phyloP scores from a whole-genome alignment of 2,888 invertebrate species.

The Synanthedon formicaeformis region DNA sequence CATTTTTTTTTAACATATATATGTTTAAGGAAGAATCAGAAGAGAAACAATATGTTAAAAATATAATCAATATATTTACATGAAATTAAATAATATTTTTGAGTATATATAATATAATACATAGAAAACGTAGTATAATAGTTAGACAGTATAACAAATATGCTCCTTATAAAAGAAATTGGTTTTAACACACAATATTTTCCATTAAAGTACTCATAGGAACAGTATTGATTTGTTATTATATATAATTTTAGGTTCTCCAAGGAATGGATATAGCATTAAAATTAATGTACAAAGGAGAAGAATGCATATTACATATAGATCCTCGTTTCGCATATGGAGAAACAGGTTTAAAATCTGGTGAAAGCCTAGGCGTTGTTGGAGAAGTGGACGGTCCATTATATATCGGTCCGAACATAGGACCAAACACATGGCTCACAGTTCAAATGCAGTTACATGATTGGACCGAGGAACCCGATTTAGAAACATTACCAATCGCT shows the following conservation, averaged over 20 bases:
- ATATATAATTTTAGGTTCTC: conserved; percentile 47
- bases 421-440: conserved; percentile 73
- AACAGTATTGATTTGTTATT: no score
- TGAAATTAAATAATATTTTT: no score
- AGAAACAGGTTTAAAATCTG: conserved; percentile 73
- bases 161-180: no score
- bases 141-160: no score
- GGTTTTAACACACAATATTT: no score
- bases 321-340: conserved; percentile 88
- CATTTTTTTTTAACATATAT: no score
- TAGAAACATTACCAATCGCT: conserved; percentile 74
- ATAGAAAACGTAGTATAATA: no score
- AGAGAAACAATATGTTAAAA: no score
- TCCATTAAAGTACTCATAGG: no score
- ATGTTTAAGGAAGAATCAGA: no score
- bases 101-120: no score
- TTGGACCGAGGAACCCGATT: conserved; percentile 75
- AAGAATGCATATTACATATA: conserved; percentile 79
- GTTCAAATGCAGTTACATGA: conserved; percentile 81
- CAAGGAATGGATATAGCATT: conserved; percentile 89
- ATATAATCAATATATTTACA: no score
- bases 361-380: conserved; percentile 49
- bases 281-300: conserved; percentile 87
- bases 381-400: conserved; percentile 37
- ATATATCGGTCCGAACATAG: conserved; percentile 71